These are phyloP conservation scores for Ficedula albicollis DNA, from an alignment of 2,797 vertebrate genomes.

Conservation along the genomic window DNA sequence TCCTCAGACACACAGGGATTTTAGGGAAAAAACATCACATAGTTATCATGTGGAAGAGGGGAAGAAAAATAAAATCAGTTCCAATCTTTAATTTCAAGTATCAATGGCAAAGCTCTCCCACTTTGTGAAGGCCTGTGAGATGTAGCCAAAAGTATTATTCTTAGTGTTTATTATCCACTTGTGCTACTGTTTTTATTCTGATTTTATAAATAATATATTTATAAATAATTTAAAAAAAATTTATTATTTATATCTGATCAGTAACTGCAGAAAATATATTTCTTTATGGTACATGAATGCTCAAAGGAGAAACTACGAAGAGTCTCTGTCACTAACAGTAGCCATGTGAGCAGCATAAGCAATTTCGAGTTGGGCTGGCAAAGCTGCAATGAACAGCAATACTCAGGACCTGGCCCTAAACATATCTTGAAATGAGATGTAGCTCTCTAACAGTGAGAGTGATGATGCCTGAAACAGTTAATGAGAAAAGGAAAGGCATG, in stretches of 20 bases:
- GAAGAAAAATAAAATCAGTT: not conserved
- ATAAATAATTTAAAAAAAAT: too few species aligned
- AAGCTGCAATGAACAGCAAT: not conserved
- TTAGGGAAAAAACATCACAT: not conserved
- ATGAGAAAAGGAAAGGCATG: not conserved
- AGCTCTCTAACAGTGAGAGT: not conserved
- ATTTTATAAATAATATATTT: too few species aligned
- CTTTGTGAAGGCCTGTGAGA: not conserved
- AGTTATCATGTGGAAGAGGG: not conserved
- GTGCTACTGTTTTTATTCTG: not conserved
- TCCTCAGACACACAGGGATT: not conserved
- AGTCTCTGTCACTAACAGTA: not conserved
- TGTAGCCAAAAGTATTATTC: not conserved
- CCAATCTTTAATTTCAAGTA: not conserved
- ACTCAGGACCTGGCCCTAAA: not conserved
- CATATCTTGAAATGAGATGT: not conserved
- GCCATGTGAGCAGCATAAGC: not conserved
- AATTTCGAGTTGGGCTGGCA: not conserved
- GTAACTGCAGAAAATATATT: not conserved
- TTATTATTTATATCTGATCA: not conserved
- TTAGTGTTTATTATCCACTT: not conserved
- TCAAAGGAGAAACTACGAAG: not conserved
- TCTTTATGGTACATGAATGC: not conserved
- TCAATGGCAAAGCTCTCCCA: not conserved
- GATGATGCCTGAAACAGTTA: not conserved